A percentile compares a stretch with the other conserved stretches of the same genome.
Conservation (phyloP, 2,888 invertebrate genomes). For the Oscheius myriophilus region DNA sequence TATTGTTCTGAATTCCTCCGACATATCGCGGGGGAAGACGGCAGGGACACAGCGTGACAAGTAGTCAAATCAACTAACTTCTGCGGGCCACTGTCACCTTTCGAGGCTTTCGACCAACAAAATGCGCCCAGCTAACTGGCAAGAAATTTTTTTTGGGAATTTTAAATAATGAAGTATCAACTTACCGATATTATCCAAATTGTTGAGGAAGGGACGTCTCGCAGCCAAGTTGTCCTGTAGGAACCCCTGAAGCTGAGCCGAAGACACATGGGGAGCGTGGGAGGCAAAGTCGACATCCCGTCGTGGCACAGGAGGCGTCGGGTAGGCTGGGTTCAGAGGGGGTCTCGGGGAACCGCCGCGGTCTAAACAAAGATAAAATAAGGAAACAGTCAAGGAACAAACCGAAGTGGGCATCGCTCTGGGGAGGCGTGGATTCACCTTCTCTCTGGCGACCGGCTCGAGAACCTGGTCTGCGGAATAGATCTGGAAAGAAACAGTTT, state of each 20-base stretch:
- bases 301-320: conserved; percentile 34
- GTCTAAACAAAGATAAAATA: neutral
- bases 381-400: neutral
- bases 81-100: no score
- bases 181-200: conserved; percentile 57
- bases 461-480: conserved; percentile 54
- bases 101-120: no score
- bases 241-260: conserved; percentile 32
- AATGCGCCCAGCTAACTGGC: no score
- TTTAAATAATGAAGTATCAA: no score
- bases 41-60: no score
- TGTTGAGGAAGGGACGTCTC: conserved; percentile 49
- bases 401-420: conserved; percentile 15
- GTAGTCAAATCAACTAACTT: no score
- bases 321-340: conserved; percentile 10
- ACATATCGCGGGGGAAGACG: no score
- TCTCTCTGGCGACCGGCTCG: conserved; percentile 32
- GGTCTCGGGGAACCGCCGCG: conserved; percentile 1
- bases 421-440: conserved; percentile 33
- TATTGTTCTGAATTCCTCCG: no score
- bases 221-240: conserved; percentile 38
- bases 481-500: conserved; percentile 24
- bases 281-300: conserved; percentile 30
- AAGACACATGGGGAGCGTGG: conserved; percentile 33
- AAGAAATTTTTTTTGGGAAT: no score